Conservation (phyloP, 2,888 invertebrate genomes). For the Cantharis rustica region DNA sequence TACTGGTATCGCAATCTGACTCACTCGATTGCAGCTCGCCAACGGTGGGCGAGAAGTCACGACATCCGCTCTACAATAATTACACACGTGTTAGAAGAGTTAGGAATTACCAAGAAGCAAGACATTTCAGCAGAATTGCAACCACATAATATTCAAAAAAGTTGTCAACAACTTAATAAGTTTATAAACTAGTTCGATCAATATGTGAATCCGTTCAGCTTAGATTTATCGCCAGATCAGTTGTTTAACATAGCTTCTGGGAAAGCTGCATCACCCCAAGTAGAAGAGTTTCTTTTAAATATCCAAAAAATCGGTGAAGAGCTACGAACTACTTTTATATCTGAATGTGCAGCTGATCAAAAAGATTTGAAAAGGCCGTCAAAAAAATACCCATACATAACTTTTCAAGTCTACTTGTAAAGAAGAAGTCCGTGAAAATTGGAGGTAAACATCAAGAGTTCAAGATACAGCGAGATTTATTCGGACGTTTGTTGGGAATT, state of each 20-base stretch:
- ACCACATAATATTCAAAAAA: slow-evolving; percentile 2
- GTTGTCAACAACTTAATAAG: slow-evolving; percentile 16
- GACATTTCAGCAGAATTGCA: slow-evolving; percentile 29
- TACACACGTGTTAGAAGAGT: slow-evolving; percentile 26
- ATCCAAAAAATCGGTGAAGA: slow-evolving; percentile 28
- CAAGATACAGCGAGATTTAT: slow-evolving; percentile 40
- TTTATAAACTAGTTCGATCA: slow-evolving; percentile 23
- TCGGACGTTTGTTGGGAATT: slow-evolving; percentile 39
- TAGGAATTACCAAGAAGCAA: slow-evolving; percentile 26
- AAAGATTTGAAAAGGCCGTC: slow-evolving; percentile 33
- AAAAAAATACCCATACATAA: no score
- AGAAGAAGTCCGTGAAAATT: no score
- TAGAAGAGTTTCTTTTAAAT: not conserved
- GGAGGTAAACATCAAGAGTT: slow-evolving; percentile 41
- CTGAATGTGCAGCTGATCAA: slow-evolving; percentile 26
- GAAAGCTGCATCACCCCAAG: not conserved
- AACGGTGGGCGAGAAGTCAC: not conserved
- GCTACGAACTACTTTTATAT: slow-evolving; percentile 26
- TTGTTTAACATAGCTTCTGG: not conserved
- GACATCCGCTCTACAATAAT: slow-evolving; percentile 22
- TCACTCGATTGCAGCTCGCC: slow-evolving; percentile 28
- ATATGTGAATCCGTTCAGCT: slow-evolving; percentile 19
- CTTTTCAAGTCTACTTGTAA: no score
- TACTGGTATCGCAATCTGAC: slow-evolving; percentile 32
- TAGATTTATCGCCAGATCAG: not conserved